These are phyloP conservation scores for Synergus gifuensis DNA, from an alignment of 2,888 invertebrate genomes.

Conservation along the genomic window DNA sequence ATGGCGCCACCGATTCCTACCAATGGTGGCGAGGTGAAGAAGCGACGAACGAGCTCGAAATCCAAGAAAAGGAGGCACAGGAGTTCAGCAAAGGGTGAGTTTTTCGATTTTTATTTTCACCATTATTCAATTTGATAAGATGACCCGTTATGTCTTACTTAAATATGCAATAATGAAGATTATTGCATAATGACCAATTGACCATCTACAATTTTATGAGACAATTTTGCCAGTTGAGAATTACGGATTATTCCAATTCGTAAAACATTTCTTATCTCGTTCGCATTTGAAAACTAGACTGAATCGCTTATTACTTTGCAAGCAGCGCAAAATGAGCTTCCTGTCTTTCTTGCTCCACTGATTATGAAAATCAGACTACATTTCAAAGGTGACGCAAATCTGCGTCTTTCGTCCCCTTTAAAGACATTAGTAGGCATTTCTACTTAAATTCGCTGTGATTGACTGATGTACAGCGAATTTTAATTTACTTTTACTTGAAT, in stretches of 20 bases:
- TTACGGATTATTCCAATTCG: conserved; percentile 5
- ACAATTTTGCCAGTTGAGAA: neutral
- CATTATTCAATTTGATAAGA: no score
- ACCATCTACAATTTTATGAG: neutral
- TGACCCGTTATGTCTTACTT: neutral
- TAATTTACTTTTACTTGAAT: no score
- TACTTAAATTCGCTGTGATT: neutral
- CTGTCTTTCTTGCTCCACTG: conserved; percentile 20
- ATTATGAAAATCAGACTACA: conserved; percentile 17
- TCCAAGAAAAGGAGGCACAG: conserved; percentile 48
- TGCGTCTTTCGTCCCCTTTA: neutral
- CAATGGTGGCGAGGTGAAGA: conserved; percentile 56
- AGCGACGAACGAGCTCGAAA: conserved; percentile 47
- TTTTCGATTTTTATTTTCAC: neutral
- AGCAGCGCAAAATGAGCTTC: conserved; percentile 8
- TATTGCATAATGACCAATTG: neutral
- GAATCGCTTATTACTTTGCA: conserved; percentile 22
- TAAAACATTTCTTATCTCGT: conserved; percentile 21
- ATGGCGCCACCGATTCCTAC: conserved; percentile 79
- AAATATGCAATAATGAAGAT: neutral
- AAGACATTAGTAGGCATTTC: neutral
- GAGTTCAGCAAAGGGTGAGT: conserved; percentile 63
- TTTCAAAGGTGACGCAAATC: conserved; percentile 9
- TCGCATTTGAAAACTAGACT: conserved; percentile 17
- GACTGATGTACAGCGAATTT: neutral